Conservation (phyloP, 2,888 invertebrate species). For the Mesodorylaimus sp. region DNA sequence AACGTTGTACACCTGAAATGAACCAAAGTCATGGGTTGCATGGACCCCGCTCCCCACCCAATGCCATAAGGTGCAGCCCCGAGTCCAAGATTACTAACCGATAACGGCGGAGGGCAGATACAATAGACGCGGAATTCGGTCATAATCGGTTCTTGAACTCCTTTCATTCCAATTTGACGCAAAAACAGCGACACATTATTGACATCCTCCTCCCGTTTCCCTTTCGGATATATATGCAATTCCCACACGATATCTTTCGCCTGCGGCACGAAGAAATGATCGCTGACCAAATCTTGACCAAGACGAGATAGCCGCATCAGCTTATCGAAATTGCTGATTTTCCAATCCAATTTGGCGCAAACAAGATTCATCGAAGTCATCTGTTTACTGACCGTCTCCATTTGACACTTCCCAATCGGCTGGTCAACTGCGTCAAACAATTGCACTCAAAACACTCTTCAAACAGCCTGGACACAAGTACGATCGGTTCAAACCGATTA, state of each 20-base stretch:
- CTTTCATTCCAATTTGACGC: conserved; percentile 21
- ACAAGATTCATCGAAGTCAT: neutral
- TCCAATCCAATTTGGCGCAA: conserved; percentile 6
- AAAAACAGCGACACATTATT: conserved; percentile 25
- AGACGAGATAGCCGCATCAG: conserved; percentile 24
- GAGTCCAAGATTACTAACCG: no score
- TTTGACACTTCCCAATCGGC: neutral
- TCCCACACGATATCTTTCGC: conserved; percentile 23
- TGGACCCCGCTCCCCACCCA: no score
- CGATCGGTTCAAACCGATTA: no score
- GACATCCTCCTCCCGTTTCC: conserved; percentile 24
- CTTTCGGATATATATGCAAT: conserved; percentile 26
- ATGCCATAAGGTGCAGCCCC: no score
- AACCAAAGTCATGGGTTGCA: no score
- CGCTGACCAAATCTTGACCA: conserved; percentile 20
- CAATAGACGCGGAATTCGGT: conserved; percentile 28
- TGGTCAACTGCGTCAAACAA: no score
- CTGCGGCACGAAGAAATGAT: conserved; percentile 20
- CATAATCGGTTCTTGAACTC: conserved; percentile 22
- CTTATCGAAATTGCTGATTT: conserved; percentile 19
- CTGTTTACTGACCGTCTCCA: neutral
- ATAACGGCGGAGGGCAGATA: no score
- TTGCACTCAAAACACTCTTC: no score
- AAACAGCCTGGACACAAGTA: no score
- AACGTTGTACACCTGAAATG: conserved; percentile 11